Base-by-base conservation (phyloP, 2,113 vertebrate genomes). In the Orthonyx spaldingii region DNA sequence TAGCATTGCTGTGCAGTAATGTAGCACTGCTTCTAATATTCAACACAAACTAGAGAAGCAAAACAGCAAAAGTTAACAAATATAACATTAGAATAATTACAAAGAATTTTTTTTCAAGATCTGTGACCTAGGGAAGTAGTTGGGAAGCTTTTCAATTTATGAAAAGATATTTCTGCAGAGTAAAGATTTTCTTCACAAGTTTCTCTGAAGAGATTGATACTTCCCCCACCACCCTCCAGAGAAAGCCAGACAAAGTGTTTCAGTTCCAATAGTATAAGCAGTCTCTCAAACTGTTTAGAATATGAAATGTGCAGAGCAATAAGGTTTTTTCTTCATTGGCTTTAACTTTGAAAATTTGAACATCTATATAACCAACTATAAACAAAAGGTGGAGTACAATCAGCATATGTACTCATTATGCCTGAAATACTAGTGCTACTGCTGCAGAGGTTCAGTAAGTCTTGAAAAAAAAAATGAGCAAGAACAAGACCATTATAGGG, bases 151-250 rank as follows among this genome's bases (percentile, higher is more conserved):
- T 37, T 75, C 61, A 75, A 2, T 37, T 70, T 3, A 3, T 23
- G 16, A 41, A 60, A 84, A 63, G 22, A 33, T 11, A 47, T 23
- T 68, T 75, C 61, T 68, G 28, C n/a, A 57, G 22, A 76, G 11
- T 11, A 60, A 59, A 63, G 13, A 26, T 55, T 71, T 80, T 65
- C 47, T 59, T 78, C 28, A 32, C 8, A 14, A 42, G 41, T 44
- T 74, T 37, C 20, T 61, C 47, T 12, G 37, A 69, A 60, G 20
- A 78, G 14, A 9, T 7, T 18, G 57, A 39, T 59, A 33, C 5
- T 66, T 65, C 3, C 2, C 9, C 5, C 12, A 1, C 4, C 1
- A 1, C 5, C 13, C 59, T 55, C 14, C 42, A 57, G 13, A 37
- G 21, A 49, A 53, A 70, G 39, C 4, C 44, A 60, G 33, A 70